Base-by-base conservation (phyloP, 1,140 invertebrate genomes). In the Drosophila parvula region DNA sequence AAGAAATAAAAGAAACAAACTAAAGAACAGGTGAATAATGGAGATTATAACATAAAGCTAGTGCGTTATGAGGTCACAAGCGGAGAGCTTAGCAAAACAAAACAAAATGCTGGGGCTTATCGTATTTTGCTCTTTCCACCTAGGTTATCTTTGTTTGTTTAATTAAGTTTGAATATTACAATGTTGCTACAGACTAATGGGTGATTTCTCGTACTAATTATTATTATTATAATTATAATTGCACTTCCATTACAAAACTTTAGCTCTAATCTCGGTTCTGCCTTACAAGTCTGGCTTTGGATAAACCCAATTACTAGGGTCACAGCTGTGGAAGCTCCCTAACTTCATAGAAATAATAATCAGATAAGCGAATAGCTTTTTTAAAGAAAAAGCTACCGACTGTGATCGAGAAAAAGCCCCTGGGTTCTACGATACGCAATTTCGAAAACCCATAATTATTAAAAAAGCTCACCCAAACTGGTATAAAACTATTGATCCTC, bases 401-500 rank as follows among this genome's bases (percentile, higher is more conserved):
- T 48, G 16, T 9, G 12, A 51, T 38, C n/a, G 44, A 38, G 38
- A 53, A 12, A 44, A 48, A 32, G 27, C 61, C n/a, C 18, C 4
- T 14, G 0, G 9, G 41, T 41, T 56, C 51, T 45, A 40, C 27
- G 7, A 57, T 38, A 34, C 22, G 5, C 34, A 18, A 50, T 50
- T 50, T 32, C 48, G n/a, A 32, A 16, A 16, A 10, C 9, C 27
- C n/a, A 34, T 11, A 16, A 50, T 32, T 32, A 32, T 55, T 32
- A 51, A 8, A 27, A 73, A 74, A 75, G 73, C 73, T 75, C 4
- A 22, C 38, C 7, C 9, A 1, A 7, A 2, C 43, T 57, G 48
- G 48, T 53, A 44, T 41, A 67, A 59, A 30, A 58, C 41, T 44
- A 53, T 44, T 62, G 73, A 74, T 74, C 36, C 38, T 45, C 14